Conservation (phyloP, 2,797 vertebrate genomes). For the Hyperoplus lanceolatus region DNA sequence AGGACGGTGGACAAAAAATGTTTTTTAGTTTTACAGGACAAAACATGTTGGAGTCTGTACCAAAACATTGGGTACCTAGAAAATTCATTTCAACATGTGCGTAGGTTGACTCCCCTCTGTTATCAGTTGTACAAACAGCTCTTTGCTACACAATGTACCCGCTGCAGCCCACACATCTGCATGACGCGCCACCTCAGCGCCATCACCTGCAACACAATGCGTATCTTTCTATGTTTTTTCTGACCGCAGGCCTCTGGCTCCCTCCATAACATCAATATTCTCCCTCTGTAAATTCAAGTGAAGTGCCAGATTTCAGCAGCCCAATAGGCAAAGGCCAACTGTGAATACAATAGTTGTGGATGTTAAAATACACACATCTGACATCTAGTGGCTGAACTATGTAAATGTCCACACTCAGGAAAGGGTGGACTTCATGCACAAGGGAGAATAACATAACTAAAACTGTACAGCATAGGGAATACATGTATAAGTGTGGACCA, state of each 20-base stretch:
- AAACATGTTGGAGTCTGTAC: conserved; percentile 45
- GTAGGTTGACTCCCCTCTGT: conserved; percentile 72
- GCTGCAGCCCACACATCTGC: conserved; percentile 50
- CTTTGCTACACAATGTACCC: conserved; percentile 67
- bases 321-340: not conserved
- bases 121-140: conserved; percentile 82
- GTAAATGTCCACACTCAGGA: not conserved
- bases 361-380: conserved; percentile 62
- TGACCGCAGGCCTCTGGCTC: conserved; percentile 24
- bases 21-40: conserved; percentile 26
- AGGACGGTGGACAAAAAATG: conserved; percentile 9
- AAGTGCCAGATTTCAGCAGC: conserved; percentile 40
- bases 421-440: not conserved
- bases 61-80: conserved; percentile 45
- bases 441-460: not conserved
- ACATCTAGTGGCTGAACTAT: conserved; percentile 73
- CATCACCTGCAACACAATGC: conserved; percentile 33
- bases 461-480: not conserved
- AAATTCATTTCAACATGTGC: conserved; percentile 57
- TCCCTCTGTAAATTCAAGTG: conserved; percentile 12
- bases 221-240: conserved; percentile 33
- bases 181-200: conserved; percentile 35
- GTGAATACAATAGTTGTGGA: not conserved
- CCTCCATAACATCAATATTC: conserved; percentile 24
- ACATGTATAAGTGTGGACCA: not conserved